These are phyloP conservation scores for Mechanitis messenoides DNA, from an alignment of 2,888 invertebrate genomes.

Conservation along the genomic window DNA sequence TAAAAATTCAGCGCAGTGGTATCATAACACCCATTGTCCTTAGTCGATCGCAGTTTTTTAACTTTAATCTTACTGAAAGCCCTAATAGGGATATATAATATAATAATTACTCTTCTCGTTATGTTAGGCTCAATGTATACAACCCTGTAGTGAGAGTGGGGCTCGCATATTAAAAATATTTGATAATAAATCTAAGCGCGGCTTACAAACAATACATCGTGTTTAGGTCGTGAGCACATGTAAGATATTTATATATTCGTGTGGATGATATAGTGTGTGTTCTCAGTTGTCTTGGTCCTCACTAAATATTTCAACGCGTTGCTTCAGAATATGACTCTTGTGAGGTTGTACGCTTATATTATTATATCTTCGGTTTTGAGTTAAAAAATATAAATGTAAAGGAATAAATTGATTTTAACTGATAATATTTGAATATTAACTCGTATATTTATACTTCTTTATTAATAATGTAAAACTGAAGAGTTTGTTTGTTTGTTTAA, in stretches of 20 bases:
- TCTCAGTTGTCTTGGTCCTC: conserved; percentile 15
- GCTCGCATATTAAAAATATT: not conserved
- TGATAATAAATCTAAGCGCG: conserved; percentile 1
- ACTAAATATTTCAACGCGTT: conserved; percentile 19
- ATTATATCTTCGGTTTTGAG: not conserved
- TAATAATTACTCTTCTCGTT: no score
- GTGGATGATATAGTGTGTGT: conserved; percentile 9
- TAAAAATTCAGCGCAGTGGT: conserved; percentile 66
- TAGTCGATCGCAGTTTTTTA: conserved; percentile 32
- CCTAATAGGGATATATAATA: no score
- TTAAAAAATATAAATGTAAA: no score
- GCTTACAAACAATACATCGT: not conserved
- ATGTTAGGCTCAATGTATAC: no score
- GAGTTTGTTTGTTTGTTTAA: no score
- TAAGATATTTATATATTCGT: conserved; percentile 14
- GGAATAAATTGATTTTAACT: no score
- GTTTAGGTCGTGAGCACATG: conserved; percentile 9
- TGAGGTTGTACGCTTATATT: not conserved
- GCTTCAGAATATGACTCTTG: not conserved
- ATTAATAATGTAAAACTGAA: no score
- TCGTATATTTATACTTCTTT: no score
- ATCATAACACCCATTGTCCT: conserved; percentile 54
- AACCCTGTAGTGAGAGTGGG: not conserved
- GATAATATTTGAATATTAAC: no score
- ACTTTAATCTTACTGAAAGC: conserved; percentile 9